Percentiles rank a stretch among this genome's conserved stretches.
Conservation (phyloP, 2,888 invertebrate genomes). For the Lasius fuliginosus region DNA sequence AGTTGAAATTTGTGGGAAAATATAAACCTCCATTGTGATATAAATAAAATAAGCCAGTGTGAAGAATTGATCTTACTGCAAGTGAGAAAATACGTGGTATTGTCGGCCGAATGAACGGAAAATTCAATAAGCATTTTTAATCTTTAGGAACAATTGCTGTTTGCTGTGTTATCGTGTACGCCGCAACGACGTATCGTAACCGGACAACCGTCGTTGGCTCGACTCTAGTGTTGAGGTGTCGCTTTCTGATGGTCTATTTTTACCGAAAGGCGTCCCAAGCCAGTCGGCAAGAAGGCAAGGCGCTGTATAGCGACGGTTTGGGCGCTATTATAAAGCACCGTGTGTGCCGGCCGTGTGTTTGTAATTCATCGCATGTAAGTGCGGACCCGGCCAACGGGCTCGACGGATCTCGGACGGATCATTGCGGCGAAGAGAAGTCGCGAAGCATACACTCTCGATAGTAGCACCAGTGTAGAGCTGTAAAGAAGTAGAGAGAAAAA, state of each 20-base stretch:
- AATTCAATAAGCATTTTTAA: too few species aligned
- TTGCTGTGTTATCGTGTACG: background rate
- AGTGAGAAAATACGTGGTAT: too few species aligned
- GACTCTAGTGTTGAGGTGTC: constrained; percentile 79
- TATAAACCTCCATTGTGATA: too few species aligned
- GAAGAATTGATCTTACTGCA: too few species aligned
- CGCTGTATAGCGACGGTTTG: constrained; percentile 77
- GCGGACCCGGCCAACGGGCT: constrained; percentile 27
- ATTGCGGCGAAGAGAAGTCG: constrained; percentile 31
- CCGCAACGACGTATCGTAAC: background rate
- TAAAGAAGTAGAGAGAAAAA: constrained; percentile 1
- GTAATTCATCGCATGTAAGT: constrained; percentile 79
- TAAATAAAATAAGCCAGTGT: too few species aligned
- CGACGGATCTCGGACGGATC: constrained; percentile 27
- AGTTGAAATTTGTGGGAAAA: too few species aligned
- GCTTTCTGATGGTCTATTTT: constrained; percentile 84
- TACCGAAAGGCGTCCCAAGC: constrained; percentile 78
- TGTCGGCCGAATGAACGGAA: too few species aligned
- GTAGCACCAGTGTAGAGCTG: background rate
- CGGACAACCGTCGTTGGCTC: constrained; percentile 34
- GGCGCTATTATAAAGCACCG: constrained; percentile 81
- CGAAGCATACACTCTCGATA: constrained; percentile 1
- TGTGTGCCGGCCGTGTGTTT: constrained; percentile 77
- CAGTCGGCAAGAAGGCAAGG: constrained; percentile 78
- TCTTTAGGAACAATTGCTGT: background rate